Evolutionary conservation across 2,888 invertebrate genomes (phyloP).

Genomic region (Meganola albula): DNA sequence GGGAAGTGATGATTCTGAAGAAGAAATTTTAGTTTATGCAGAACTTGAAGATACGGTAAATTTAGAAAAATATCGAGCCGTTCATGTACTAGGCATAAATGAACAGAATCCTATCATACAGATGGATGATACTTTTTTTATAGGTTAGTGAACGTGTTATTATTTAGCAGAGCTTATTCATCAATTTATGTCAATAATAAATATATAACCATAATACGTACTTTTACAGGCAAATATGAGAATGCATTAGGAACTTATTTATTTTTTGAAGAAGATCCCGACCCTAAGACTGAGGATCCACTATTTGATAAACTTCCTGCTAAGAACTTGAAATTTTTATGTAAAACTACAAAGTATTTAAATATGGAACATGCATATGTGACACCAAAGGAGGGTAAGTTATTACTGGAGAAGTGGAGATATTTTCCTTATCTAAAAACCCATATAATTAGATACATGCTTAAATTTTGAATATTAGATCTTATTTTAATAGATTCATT

Average conservation of each 20-base stretch:
- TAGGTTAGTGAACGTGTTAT: too few relatives aligned
- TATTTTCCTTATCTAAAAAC: background rate
- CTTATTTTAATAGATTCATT: too few relatives aligned
- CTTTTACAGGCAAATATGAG: constrained; percentile 80
- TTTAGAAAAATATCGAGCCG: constrained; percentile 66
- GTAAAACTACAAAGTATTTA: constrained; percentile 81
- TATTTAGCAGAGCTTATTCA: too few relatives aligned
- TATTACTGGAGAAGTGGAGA: too few relatives aligned
- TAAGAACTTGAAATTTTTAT: constrained; percentile 75
- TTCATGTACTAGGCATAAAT: constrained; percentile 79
- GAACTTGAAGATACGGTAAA: constrained; percentile 76
- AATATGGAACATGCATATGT: constrained; percentile 83
- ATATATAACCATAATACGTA: too few relatives aligned
- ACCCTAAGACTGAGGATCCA: constrained; percentile 61
- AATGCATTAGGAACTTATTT: constrained; percentile 84
- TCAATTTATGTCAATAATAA: too few relatives aligned
- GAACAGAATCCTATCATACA: constrained; percentile 81
- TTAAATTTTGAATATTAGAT: too few relatives aligned
- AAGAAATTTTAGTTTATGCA: constrained; percentile 78
- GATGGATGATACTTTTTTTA: constrained; percentile 81
- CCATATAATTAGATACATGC: background rate
- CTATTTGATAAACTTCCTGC: constrained; percentile 78
- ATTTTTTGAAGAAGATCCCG: constrained; percentile 82
- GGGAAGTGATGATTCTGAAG: constrained; percentile 60
- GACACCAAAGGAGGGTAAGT: constrained; percentile 54